Conservation (phyloP, 2,113 vertebrate genomes). For the Anas platyrhynchos region DNA sequence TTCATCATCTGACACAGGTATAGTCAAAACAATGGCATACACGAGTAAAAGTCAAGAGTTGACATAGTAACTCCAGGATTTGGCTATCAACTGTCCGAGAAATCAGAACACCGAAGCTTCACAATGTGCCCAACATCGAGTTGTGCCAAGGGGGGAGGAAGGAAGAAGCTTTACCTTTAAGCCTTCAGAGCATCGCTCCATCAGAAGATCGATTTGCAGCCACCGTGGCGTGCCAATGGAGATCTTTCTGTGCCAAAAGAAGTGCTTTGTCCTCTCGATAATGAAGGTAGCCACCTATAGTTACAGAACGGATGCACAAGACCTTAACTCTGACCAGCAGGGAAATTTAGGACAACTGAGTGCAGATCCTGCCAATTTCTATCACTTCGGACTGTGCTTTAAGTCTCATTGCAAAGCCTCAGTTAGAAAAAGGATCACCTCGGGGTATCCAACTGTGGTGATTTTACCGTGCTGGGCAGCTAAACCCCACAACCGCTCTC, state of each 20-base stretch:
- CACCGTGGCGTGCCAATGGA: background rate
- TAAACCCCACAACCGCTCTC: no score
- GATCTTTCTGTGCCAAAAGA: background rate
- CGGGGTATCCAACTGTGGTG: no score
- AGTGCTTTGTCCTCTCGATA: background rate
- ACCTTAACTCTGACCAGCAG: slow-evolving; percentile 62
- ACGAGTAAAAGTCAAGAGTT: slow-evolving; percentile 11
- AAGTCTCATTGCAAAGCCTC: no score
- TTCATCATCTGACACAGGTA: background rate
- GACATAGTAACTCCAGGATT: slow-evolving; percentile 31
- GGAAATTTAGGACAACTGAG: slow-evolving; percentile 50
- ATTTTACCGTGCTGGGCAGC: no score
- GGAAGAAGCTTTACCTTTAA: background rate
- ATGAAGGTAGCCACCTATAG: background rate
- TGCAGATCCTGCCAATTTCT: slow-evolving; percentile 39
- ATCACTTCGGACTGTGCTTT: no score
- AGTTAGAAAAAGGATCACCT: no score
- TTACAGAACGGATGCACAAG: background rate
- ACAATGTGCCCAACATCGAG: background rate
- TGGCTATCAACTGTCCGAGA: background rate
- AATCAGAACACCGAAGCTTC: background rate
- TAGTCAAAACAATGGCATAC: background rate
- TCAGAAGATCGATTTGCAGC: background rate
- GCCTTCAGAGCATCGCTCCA: background rate
- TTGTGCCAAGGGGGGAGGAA: background rate